These are phyloP conservation scores for Penaeus japonicus DNA, from an alignment of 1,140 invertebrate species.

Conservation along the genomic window DNA sequence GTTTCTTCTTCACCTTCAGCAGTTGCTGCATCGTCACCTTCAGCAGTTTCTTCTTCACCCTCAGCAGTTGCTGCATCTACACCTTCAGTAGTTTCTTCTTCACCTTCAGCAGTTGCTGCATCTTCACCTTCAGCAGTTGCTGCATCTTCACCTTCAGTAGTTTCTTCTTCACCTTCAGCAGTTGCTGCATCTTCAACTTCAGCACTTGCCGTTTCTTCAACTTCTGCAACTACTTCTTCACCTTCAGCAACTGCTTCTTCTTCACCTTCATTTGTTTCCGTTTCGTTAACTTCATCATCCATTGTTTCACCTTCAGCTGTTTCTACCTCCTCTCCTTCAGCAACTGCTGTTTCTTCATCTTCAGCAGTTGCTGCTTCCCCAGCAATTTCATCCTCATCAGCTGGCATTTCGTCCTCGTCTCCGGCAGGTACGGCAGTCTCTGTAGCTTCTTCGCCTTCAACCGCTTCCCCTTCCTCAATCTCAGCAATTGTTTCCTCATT, in stretches of 20 bases:
- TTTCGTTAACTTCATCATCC: not conserved
- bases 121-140: not conserved
- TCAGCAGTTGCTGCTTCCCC: not conserved
- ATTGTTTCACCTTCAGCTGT: not conserved
- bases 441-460: not conserved
- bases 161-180: not conserved
- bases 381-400: not conserved
- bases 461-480: not conserved
- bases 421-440: not conserved
- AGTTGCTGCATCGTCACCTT: not conserved
- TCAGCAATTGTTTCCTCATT: not conserved
- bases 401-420: not conserved
- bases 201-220: not conserved
- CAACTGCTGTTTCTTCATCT: not conserved
- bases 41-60: not conserved
- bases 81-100: not conserved
- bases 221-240: not conserved
- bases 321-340: not conserved
- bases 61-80: not conserved
- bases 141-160: not conserved
- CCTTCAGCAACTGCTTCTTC: not conserved
- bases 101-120: not conserved
- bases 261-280: not conserved
- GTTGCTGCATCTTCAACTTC: not conserved
- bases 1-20: not conserved